These are phyloP conservation scores for Procambarus clarkii DNA, from an alignment of 1,140 invertebrate species.

Conservation along the genomic window DNA sequence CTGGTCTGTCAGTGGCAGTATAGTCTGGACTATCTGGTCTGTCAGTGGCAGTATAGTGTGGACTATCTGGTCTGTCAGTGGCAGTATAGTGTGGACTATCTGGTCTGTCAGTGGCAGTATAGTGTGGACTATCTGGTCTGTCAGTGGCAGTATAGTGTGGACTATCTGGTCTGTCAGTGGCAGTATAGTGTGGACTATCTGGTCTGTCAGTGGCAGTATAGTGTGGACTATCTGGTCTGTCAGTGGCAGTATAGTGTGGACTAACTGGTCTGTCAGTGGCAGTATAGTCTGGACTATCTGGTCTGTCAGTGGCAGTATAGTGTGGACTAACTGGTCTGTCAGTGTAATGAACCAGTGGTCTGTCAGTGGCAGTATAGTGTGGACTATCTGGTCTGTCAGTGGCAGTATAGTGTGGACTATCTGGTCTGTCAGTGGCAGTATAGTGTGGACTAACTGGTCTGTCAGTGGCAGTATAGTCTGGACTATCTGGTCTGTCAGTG, in stretches of 20 bases:
- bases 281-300: too few species aligned
- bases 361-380: too few species aligned
- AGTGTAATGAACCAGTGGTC: too few species aligned
- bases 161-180: background rate
- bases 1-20: conserved; percentile 30
- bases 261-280: too few species aligned
- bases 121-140: background rate
- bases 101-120: conserved; percentile 22
- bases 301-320: too few species aligned
- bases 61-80: conserved; percentile 16
- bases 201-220: conserved; percentile 12
- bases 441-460: too few species aligned
- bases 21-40: conserved; percentile 20
- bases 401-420: too few species aligned
- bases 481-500: conserved; percentile 20
- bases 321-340: too few species aligned
- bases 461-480: too few species aligned
- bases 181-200: background rate
- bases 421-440: too few species aligned
- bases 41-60: conserved; percentile 11
- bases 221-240: background rate
- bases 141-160: too few species aligned
- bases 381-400: too few species aligned
- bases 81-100: background rate
- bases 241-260: background rate